Base-by-base conservation (phyloP, 2,113 vertebrate genomes). In the Urocolius indicus region DNA sequence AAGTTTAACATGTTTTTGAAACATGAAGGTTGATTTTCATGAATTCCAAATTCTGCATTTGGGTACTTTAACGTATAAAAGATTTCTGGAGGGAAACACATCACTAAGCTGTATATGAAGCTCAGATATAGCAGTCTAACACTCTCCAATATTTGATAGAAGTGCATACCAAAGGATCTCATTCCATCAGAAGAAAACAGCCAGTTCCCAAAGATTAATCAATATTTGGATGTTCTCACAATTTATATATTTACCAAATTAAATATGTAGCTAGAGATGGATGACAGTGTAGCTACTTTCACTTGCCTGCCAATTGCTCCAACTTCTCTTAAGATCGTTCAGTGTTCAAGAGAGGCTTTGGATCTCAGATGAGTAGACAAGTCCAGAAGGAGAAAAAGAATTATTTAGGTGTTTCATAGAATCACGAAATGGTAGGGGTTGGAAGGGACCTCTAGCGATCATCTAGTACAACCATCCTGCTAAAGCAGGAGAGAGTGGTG, bases 181-280 rank as follows among this genome's bases (percentile, higher is more conserved):
- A 5, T 32, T 65, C 36, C 22, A 73, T 5, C 58, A 49, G 18
- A 76, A 73, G 58, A 26, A 86, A 83, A 75, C 30, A 90, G 57
- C 9, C 66, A 59, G 34, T 85, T 93, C 89, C 67, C 63, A 69
- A 14, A 49, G 41, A 19, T 4, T 68, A 68, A 92, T 91, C 84
- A 62, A 78, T 89, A 94, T 27, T 68, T 87, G 87, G 81, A 93
- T 2, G 23, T 62, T 93, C 79, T 73, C 55, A 61, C 46, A 66
- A 26, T 32, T 78, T 63, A 5, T 0, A 2, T 59, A 52, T 49
- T 83, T 65, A 79, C 48, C 51, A 84, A 84, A 92, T 84, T 76
- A 65, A 94, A 49, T 15, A 21, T 3, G 26, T 3, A 54, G 43
- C 46, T 59, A 52, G 43, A 71, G 49, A 24, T 41, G 72, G 49